Evolutionary conservation across 1,140 invertebrate genomes (phyloP).

Genomic region (Drosophila baimaii): DNA sequence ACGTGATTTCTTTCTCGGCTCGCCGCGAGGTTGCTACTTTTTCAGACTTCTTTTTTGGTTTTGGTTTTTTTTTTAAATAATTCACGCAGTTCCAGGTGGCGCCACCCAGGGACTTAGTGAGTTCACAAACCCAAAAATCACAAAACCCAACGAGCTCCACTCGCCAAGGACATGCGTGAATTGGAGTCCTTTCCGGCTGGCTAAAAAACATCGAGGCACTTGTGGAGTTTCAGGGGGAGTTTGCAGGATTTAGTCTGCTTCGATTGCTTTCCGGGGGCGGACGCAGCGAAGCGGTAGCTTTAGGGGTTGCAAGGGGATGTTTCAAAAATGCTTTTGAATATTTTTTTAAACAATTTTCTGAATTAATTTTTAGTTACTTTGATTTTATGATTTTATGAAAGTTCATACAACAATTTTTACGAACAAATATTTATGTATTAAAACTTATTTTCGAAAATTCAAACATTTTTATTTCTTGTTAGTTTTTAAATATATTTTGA

Average conservation of each 20-base stretch:
- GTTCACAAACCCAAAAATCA: slow-evolving; percentile 60
- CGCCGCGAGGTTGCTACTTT: slow-evolving; percentile 34
- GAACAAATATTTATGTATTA: no score
- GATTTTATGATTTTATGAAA: not conserved
- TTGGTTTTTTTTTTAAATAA: slow-evolving; percentile 31
- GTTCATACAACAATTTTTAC: no score
- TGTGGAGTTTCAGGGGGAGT: slow-evolving; percentile 59
- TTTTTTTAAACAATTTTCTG: not conserved
- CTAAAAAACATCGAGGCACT: slow-evolving; percentile 39
- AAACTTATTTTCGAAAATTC: no score
- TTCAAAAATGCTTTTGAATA: not conserved
- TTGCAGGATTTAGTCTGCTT: slow-evolving; percentile 43
- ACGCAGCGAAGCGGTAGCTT: slow-evolving; percentile 18
- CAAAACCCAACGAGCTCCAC: slow-evolving; percentile 33
- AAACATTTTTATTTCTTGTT: no score
- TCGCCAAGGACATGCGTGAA: slow-evolving; percentile 71
- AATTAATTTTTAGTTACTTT: not conserved
- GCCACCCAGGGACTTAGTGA: slow-evolving; percentile 58
- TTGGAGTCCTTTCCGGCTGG: slow-evolving; percentile 28
- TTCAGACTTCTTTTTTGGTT: slow-evolving; percentile 1
- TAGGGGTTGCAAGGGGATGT: not conserved
- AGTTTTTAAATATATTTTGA: no score
- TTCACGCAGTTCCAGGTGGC: slow-evolving; percentile 49
- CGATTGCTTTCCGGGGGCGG: slow-evolving; percentile 41
- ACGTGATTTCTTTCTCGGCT: slow-evolving; percentile 76